These are phyloP conservation scores for Tachystola acroxantha DNA, from an alignment of 2,888 invertebrate genomes.

Conservation along the genomic window DNA sequence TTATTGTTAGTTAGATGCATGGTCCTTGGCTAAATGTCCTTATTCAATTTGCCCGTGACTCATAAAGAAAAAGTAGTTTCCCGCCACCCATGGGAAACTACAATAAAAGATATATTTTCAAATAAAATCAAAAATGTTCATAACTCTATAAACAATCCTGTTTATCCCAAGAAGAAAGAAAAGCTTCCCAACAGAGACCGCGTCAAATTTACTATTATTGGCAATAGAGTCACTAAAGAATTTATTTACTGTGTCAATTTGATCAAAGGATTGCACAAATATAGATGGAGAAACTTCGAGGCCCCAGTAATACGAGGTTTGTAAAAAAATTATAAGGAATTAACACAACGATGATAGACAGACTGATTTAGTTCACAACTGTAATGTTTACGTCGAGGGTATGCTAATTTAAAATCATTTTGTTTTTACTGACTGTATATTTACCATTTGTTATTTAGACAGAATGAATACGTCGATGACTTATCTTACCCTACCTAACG, in stretches of 20 bases:
- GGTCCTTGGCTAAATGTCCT: too few relatives aligned
- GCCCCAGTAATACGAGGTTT: slow-evolving; percentile 55
- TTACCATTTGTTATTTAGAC: too few relatives aligned
- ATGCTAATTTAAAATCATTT: too few relatives aligned
- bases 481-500: too few relatives aligned
- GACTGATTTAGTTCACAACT: too few relatives aligned
- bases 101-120: slow-evolving; percentile 36
- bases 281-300: slow-evolving; percentile 43
- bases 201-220: slow-evolving; percentile 50
- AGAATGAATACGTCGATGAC: too few relatives aligned
- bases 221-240: slow-evolving; percentile 50
- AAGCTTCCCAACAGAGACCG: slow-evolving; percentile 20
- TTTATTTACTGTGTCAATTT: slow-evolving; percentile 53
- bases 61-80: slow-evolving; percentile 22
- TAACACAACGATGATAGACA: too few relatives aligned
- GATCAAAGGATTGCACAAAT: slow-evolving; percentile 51
- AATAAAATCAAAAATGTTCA: slow-evolving; percentile 46
- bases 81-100: slow-evolving; percentile 52
- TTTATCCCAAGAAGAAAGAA: slow-evolving; percentile 36
- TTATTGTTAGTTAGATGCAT: too few relatives aligned
- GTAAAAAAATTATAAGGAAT: too few relatives aligned
- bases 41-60: slow-evolving; percentile 23
- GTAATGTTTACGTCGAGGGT: too few relatives aligned
- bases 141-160: slow-evolving; percentile 51
- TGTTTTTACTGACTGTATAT: too few relatives aligned